Conservation (phyloP, 2,888 invertebrate genomes). For the Eupithecia inturbata region DNA sequence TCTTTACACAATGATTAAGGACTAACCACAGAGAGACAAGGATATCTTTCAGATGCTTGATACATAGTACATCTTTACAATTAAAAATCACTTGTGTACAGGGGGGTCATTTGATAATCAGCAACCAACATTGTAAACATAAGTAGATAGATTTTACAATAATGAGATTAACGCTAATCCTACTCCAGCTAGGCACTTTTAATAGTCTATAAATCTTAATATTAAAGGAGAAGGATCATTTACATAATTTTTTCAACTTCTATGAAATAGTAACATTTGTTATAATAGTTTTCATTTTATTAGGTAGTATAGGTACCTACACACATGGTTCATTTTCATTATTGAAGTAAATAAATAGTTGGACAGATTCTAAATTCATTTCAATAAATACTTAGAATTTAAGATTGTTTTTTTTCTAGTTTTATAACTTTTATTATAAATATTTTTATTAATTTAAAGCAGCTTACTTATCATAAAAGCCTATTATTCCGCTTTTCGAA, state of each 20-base stretch:
- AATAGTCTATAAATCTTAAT: constrained; percentile 52
- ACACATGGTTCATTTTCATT: constrained; percentile 11
- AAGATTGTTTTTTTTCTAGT: neutral
- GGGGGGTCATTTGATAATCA: neutral
- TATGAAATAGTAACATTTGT: constrained; percentile 34
- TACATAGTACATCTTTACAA: neutral
- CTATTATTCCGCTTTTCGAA: constrained; percentile 33
- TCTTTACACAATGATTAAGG: neutral
- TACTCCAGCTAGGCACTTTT: constrained; percentile 67
- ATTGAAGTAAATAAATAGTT: constrained; percentile 42
- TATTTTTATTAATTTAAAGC: constrained; percentile 37
- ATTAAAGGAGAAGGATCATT: constrained; percentile 33
- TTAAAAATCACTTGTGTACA: neutral
- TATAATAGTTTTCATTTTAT: constrained; percentile 21
- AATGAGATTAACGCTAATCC: constrained; percentile 34
- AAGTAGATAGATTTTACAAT: neutral
- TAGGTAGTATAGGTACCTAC: constrained; percentile 5
- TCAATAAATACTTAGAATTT: constrained; percentile 29
- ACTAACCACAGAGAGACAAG: neutral
- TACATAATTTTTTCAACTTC: constrained; percentile 26
- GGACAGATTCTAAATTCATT: constrained; percentile 43
- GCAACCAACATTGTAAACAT: neutral
- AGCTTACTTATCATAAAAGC: constrained; percentile 38
- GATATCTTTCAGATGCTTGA: neutral
- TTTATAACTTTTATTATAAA: constrained; percentile 18